Conservation (phyloP, 2,113 vertebrate species). For the Melanerpes aurifrons region DNA sequence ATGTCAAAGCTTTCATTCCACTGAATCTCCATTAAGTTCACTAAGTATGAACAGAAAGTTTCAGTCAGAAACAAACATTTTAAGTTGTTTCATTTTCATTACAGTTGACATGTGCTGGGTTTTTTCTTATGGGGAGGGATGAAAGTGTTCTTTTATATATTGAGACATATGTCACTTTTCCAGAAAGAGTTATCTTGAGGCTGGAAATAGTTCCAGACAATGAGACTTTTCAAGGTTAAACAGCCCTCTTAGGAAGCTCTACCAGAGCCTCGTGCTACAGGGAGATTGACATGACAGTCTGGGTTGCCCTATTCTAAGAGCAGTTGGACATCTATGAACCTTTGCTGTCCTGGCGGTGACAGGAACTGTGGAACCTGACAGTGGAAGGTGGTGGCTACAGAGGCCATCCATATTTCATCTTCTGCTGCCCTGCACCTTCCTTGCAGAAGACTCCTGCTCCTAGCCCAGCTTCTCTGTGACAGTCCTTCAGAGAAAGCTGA, state of each 20-base stretch:
- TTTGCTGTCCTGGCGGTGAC: accelerated
- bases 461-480: accelerated
- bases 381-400: background rate
- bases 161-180: background rate
- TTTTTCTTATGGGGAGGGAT: background rate
- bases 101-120: background rate
- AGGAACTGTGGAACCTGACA: accelerated
- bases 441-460: accelerated
- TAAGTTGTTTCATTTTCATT: background rate
- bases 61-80: background rate
- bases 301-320: background rate
- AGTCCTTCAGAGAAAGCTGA: background rate
- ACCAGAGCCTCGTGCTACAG: background rate
- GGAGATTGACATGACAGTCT: background rate
- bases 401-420: background rate
- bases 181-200: background rate
- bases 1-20: background rate
- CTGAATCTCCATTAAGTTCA: background rate
- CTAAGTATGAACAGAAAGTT: background rate
- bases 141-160: background rate
- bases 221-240: background rate
- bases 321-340: accelerated
- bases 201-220: background rate
- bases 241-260: background rate
- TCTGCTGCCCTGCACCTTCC: background rate